Conservation (phyloP, 2,888 invertebrate species). For the Halictus quadricinctus region DNA sequence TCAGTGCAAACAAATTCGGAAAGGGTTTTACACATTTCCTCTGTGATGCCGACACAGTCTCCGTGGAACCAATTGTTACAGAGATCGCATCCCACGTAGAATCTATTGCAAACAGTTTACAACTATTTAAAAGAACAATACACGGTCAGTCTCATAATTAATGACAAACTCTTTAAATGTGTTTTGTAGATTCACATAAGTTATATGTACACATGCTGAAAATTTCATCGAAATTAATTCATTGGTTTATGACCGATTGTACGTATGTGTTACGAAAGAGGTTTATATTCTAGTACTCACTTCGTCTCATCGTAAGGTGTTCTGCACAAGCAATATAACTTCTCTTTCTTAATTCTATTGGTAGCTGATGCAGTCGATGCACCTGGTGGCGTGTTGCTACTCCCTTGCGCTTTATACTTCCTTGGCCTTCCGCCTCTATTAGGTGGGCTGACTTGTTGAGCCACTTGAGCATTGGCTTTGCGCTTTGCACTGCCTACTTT, state of each 20-base stretch:
- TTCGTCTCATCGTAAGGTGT: slow-evolving; percentile 98
- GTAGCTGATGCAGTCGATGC: slow-evolving; percentile 72
- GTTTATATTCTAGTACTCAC: slow-evolving; percentile 83
- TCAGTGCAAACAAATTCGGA: slow-evolving; percentile 95
- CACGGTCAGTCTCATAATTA: not conserved
- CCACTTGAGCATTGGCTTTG: slow-evolving; percentile 83
- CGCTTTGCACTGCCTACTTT: slow-evolving; percentile 85
- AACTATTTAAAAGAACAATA: not conserved
- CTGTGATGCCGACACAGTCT: slow-evolving; percentile 96
- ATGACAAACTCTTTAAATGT: not conserved
- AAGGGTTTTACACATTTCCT: slow-evolving; percentile 94
- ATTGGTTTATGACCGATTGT: not conserved
- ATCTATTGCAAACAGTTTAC: slow-evolving; percentile 84
- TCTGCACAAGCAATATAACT: slow-evolving; percentile 94
- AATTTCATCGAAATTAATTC: too few species aligned
- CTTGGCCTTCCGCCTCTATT: slow-evolving; percentile 79
- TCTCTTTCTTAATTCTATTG: slow-evolving; percentile 87
- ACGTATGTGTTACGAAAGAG: not conserved
- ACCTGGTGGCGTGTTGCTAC: slow-evolving; percentile 75
- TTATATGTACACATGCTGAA: too few species aligned
- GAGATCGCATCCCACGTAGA: slow-evolving; percentile 98
- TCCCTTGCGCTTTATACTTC: slow-evolving; percentile 78
- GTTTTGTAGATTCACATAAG: too few species aligned
- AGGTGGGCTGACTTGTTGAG: slow-evolving; percentile 79
- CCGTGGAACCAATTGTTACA: slow-evolving; percentile 99